Evolutionary conservation across 2,888 invertebrate species (phyloP).

Genomic region (Leptothorax acervorum): DNA sequence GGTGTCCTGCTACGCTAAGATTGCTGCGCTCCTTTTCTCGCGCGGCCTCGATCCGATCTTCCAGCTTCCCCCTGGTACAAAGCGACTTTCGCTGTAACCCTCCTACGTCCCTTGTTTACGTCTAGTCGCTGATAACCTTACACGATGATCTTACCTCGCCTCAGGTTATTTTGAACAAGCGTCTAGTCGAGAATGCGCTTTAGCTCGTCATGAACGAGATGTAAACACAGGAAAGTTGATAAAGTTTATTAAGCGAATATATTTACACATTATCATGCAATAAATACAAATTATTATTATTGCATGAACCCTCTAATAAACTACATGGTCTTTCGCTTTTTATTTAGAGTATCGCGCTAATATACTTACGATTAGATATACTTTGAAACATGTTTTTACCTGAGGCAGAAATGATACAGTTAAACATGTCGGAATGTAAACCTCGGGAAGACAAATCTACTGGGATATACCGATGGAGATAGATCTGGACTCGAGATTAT

Average conservation of each 20-base stretch:
- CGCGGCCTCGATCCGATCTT: slow-evolving; percentile 74
- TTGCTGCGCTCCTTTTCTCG: slow-evolving; percentile 64
- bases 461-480: slow-evolving; percentile 41
- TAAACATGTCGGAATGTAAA: background rate
- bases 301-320: background rate
- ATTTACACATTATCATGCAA: background rate
- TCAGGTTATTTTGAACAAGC: slow-evolving; percentile 23
- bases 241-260: slow-evolving; percentile 3
- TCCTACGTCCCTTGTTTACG: slow-evolving; percentile 67
- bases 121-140: slow-evolving; percentile 71
- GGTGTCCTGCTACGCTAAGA: slow-evolving; percentile 74
- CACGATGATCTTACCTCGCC: slow-evolving; percentile 61
- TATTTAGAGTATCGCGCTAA: background rate
- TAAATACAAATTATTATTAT: slow-evolving; percentile 7
- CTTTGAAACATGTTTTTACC: background rate
- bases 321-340: background rate
- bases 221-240: slow-evolving; percentile 4
- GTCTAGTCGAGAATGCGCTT: slow-evolving; percentile 16
- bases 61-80: slow-evolving; percentile 71
- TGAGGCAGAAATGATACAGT: background rate
- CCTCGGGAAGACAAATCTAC: slow-evolving; percentile 29
- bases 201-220: slow-evolving; percentile 26
- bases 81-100: slow-evolving; percentile 58
- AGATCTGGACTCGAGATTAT: slow-evolving; percentile 58
- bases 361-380: background rate